These are phyloP conservation scores for Otocyon megalotis DNA, from an alignment of 2,113 vertebrate species.

Conservation along the genomic window DNA sequence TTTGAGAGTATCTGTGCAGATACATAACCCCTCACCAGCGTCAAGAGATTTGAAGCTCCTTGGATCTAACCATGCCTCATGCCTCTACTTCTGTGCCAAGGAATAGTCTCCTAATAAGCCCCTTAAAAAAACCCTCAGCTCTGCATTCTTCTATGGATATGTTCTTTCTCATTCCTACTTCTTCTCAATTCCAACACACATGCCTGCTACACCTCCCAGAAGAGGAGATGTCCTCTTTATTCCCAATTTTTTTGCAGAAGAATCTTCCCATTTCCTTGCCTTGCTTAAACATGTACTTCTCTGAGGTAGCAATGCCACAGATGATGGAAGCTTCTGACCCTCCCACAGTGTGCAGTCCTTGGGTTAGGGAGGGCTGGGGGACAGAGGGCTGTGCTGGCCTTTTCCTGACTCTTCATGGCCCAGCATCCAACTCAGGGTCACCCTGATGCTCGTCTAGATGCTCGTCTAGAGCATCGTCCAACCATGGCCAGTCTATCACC, in stretches of 20 bases:
- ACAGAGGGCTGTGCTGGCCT: fast-evolving
- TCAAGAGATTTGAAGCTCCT: no score
- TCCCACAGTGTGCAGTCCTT: not conserved
- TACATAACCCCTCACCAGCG: no score
- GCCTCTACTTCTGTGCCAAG: fast-evolving
- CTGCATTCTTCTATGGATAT: fast-evolving
- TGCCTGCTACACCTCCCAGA: not conserved
- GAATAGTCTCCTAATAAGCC: no score
- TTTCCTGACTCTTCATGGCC: not conserved
- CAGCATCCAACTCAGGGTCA: not conserved
- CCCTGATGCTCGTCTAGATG: not conserved
- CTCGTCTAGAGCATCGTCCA: not conserved
- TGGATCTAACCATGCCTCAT: fast-evolving
- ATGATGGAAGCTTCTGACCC: fast-evolving
- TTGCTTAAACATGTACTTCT: not conserved
- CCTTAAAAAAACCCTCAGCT: not conserved
- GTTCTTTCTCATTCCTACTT: not conserved
- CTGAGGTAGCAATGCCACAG: no score
- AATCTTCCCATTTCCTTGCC: not conserved
- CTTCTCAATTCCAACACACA: not conserved
- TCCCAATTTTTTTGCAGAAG: not conserved
- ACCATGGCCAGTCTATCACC: not conserved
- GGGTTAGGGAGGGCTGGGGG: fast-evolving
- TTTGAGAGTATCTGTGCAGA: fast-evolving
- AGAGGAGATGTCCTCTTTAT: no score